Conservation (phyloP, 2,797 vertebrate genomes). For the Lacerta agilis region DNA sequence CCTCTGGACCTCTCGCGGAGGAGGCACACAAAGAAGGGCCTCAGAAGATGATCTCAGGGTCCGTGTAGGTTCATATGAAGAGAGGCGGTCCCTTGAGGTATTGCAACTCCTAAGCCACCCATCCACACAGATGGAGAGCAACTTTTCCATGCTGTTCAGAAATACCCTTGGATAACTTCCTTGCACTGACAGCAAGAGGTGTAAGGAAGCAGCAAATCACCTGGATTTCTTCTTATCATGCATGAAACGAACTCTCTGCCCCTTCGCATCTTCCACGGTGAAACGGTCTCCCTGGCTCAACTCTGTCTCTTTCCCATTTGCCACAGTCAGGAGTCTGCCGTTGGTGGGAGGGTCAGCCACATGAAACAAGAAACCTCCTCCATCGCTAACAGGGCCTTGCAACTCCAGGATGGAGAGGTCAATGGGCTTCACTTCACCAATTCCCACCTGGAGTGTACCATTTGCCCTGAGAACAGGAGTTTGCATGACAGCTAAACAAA, state of each 20-base stretch:
- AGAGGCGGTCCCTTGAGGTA: too few relatives aligned
- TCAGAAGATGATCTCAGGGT: too few relatives aligned
- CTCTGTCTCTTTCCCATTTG: constrained; percentile 61
- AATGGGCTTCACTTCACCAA: constrained; percentile 80
- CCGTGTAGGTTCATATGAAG: too few relatives aligned
- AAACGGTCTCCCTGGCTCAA: constrained; percentile 81
- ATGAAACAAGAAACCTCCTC: constrained; percentile 77
- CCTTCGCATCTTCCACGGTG: constrained; percentile 80
- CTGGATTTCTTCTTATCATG: constrained; percentile 85
- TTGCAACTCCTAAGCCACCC: too few relatives aligned
- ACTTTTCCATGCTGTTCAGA: neutral
- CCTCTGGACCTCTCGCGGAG: too few relatives aligned
- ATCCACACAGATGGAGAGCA: neutral
- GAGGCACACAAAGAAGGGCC: too few relatives aligned
- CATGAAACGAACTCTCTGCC: constrained; percentile 81
- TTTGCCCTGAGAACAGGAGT: constrained; percentile 76
- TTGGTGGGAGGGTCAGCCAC: constrained; percentile 82
- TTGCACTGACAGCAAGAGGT: neutral
- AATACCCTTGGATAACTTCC: rapidly evolving
- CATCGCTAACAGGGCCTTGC: constrained; percentile 68
- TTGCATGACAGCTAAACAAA: constrained; percentile 76
- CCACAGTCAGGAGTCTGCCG: constrained; percentile 79
- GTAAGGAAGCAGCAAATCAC: constrained; percentile 67
- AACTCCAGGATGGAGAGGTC: constrained; percentile 76
- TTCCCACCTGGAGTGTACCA: constrained; percentile 82